Conservation (phyloP, 2,888 invertebrate species). For the Epistrophella euchroma region DNA sequence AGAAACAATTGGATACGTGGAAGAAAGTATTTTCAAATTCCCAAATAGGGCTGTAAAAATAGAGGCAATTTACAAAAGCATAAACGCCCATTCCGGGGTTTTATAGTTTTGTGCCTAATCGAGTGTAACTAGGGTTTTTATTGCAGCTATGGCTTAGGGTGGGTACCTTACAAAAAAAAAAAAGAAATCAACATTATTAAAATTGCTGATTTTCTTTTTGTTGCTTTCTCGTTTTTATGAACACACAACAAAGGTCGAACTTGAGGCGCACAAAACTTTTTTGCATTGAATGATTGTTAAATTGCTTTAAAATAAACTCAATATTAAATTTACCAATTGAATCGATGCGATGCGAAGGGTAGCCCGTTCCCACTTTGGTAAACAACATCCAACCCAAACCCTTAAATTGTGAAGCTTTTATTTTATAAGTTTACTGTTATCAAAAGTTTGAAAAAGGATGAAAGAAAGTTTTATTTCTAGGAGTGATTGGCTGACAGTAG, state of each 20-base stretch:
- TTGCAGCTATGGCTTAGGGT: conserved; percentile 3
- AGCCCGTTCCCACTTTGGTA: neutral
- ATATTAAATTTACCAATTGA: neutral
- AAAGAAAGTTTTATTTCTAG: too few relatives aligned
- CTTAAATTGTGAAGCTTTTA: too few relatives aligned
- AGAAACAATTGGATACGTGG: conserved; percentile 69
- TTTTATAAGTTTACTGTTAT: too few relatives aligned
- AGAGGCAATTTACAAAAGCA: conserved; percentile 70
- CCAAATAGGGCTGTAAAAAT: conserved; percentile 62
- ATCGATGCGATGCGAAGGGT: neutral
- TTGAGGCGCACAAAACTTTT: conserved; percentile 9
- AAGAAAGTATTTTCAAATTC: conserved; percentile 60
- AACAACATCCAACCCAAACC: too few relatives aligned
- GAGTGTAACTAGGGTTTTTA: conserved; percentile 49
- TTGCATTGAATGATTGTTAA: conserved; percentile 3
- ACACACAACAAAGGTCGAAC: conserved; percentile 13
- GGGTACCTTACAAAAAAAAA: neutral
- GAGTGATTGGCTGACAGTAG: too few relatives aligned
- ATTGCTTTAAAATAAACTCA: conserved; percentile 20
- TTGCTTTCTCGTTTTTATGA: neutral
- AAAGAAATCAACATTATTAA: conserved; percentile 23
- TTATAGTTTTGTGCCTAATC: conserved; percentile 62
- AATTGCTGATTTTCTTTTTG: conserved; percentile 38
- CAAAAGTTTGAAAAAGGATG: too few relatives aligned
- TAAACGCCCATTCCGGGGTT: conserved; percentile 70